A percentile compares a stretch with the other conserved stretches of the same genome.
These are phyloP conservation scores for Sebastes oblongus DNA, from an alignment of 2,797 vertebrate genomes.

Conservation along the genomic window DNA sequence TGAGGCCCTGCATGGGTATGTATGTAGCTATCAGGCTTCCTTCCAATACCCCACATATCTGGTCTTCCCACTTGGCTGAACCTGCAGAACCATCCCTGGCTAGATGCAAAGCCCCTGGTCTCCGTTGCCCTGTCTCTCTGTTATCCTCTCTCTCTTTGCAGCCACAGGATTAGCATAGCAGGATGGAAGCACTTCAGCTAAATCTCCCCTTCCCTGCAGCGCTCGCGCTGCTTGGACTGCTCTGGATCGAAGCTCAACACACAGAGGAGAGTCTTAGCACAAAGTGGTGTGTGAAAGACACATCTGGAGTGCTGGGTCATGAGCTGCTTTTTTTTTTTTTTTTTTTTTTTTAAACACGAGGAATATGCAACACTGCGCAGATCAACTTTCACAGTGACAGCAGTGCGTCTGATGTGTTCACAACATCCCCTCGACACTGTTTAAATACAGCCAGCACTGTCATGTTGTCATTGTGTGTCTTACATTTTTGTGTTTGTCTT, in stretches of 20 bases:
- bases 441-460: neutral
- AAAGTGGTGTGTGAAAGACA: conserved; percentile 59
- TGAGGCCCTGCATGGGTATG: neutral
- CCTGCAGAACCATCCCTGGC: conserved; percentile 40
- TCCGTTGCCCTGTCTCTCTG: conserved; percentile 2
- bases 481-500: neutral
- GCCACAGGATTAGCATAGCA: conserved; percentile 68
- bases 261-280: conserved; percentile 51
- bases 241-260: conserved; percentile 63
- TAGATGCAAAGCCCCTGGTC: conserved; percentile 42
- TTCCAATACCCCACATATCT: conserved; percentile 50
- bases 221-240: conserved; percentile 53
- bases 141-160: conserved; percentile 38
- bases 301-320: conserved; percentile 57
- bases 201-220: conserved; percentile 65
- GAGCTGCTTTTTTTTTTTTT: conserved; percentile 24
- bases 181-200: conserved; percentile 70
- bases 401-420: conserved; percentile 20
- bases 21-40: conserved; percentile 27
- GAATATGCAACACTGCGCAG: conserved; percentile 32
- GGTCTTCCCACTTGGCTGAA: conserved; percentile 66
- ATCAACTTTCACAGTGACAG: conserved; percentile 35
- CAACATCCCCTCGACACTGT: neutral
- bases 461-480: neutral
- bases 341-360: neutral